These are phyloP conservation scores for Zeus faber DNA, from an alignment of 2,113 vertebrate species.

Conservation along the genomic window DNA sequence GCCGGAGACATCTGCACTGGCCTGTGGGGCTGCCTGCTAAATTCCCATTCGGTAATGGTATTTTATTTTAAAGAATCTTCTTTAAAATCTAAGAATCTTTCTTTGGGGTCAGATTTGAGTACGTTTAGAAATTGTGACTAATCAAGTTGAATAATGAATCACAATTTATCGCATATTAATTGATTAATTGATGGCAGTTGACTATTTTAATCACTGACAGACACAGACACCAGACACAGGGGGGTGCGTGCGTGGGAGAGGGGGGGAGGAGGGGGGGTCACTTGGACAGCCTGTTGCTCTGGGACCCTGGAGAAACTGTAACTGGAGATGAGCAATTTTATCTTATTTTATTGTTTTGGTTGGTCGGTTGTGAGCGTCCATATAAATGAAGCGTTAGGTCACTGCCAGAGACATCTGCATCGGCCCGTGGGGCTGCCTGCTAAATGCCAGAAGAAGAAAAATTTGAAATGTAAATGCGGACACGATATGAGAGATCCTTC, in stretches of 20 bases:
- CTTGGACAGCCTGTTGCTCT: slow-evolving; percentile 37
- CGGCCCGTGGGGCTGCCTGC: slow-evolving; percentile 60
- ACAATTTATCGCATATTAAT: too few species aligned
- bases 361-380: slow-evolving; percentile 69
- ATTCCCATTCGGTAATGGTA: too few species aligned
- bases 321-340: slow-evolving; percentile 52
- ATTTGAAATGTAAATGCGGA: slow-evolving; percentile 73
- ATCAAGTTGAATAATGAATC: too few species aligned
- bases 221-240: too few species aligned
- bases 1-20: slow-evolving; percentile 71
- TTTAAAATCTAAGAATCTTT: too few species aligned
- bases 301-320: slow-evolving; percentile 48
- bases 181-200: too few species aligned
- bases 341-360: slow-evolving; percentile 68
- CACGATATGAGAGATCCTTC: slow-evolving; percentile 63
- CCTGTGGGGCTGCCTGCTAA: slow-evolving; percentile 57
- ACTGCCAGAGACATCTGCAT: slow-evolving; percentile 72
- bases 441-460: slow-evolving; percentile 57
- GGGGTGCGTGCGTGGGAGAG: too few species aligned
- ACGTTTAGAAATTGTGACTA: too few species aligned
- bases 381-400: slow-evolving; percentile 75
- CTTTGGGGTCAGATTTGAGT: too few species aligned
- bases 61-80: too few species aligned
- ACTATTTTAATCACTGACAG: too few species aligned
- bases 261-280: slow-evolving; percentile 10